These are phyloP conservation scores for Gadus chalcogrammus DNA, from an alignment of 2,113 vertebrate species.

Conservation along the genomic window DNA sequence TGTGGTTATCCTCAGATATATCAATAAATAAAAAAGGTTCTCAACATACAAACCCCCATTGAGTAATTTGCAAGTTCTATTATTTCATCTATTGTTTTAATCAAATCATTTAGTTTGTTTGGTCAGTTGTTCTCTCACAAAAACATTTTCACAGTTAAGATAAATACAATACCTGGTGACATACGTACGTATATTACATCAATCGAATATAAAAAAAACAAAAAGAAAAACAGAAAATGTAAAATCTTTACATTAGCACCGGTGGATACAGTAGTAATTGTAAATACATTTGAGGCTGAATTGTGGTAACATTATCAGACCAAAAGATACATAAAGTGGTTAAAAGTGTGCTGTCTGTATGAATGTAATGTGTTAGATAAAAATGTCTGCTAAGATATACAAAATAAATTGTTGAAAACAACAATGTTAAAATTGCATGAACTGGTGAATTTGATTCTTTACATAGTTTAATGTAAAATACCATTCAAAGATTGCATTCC, in stretches of 20 bases:
- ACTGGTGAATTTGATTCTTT: background rate
- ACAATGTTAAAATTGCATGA: slow-evolving; percentile 1
- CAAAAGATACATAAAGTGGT: background rate
- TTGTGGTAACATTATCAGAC: slow-evolving; percentile 17
- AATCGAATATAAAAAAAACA: slow-evolving; percentile 21
- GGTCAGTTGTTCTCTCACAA: slow-evolving; percentile 46
- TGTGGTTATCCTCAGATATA: slow-evolving; percentile 55
- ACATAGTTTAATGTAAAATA: background rate
- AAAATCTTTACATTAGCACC: slow-evolving; percentile 48
- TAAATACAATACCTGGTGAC: slow-evolving; percentile 69
- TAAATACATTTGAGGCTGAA: background rate
- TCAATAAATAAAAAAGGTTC: background rate
- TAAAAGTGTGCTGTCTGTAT: background rate
- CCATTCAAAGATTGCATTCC: background rate
- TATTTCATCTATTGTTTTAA: slow-evolving; percentile 54
- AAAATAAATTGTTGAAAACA: slow-evolving; percentile 4
- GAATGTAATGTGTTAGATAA: background rate
- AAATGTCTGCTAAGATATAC: no score
- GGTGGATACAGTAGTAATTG: slow-evolving; percentile 29
- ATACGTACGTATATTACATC: slow-evolving; percentile 48
- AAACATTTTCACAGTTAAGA: slow-evolving; percentile 69
- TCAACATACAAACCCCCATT: slow-evolving; percentile 3
- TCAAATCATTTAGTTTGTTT: slow-evolving; percentile 27
- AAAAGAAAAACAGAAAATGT: slow-evolving; percentile 19
- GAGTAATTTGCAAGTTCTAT: slow-evolving; percentile 23